Percentiles rank a stretch among this genome's conserved stretches.
phyloP scores from a whole-genome alignment of 2,113 vertebrate species.

The Dinomys branickii region DNA sequence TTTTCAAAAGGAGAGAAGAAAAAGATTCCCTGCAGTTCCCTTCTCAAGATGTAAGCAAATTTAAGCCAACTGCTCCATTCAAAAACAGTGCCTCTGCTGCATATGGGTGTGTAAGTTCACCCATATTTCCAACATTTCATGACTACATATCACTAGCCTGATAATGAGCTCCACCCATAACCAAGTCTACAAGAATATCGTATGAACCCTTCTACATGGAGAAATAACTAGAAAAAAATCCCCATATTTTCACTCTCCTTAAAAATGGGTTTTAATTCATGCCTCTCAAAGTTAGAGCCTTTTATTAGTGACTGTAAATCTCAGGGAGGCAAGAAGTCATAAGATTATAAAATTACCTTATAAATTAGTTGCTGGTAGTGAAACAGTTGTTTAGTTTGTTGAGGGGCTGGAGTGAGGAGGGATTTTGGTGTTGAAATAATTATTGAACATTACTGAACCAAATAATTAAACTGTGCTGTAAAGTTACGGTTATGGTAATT shows the following conservation, averaged over 20 bases:
- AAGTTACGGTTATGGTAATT: conserved; percentile 84
- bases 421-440: conserved; percentile 85
- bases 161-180: neutral
- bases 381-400: conserved; percentile 87
- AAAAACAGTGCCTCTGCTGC: neutral
- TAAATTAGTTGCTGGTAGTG: conserved; percentile 88
- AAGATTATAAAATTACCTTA: conserved; percentile 87
- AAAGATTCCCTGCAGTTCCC: neutral
- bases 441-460: conserved; percentile 88
- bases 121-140: neutral
- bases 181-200: neutral
- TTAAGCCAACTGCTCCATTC: neutral
- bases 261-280: conserved; percentile 87
- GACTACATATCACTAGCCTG: neutral
- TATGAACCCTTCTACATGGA: neutral
- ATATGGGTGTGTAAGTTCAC: neutral
- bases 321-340: conserved; percentile 84
- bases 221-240: conserved; percentile 32
- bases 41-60: neutral
- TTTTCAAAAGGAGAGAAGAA: neutral
- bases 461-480: conserved; percentile 88
- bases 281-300: conserved; percentile 75
- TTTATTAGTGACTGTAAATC: conserved; percentile 88
- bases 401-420: conserved; percentile 82
- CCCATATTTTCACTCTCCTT: conserved; percentile 67